Base-by-base conservation (phyloP, 2,888 invertebrate genomes). In the Acrobasis consociella region DNA sequence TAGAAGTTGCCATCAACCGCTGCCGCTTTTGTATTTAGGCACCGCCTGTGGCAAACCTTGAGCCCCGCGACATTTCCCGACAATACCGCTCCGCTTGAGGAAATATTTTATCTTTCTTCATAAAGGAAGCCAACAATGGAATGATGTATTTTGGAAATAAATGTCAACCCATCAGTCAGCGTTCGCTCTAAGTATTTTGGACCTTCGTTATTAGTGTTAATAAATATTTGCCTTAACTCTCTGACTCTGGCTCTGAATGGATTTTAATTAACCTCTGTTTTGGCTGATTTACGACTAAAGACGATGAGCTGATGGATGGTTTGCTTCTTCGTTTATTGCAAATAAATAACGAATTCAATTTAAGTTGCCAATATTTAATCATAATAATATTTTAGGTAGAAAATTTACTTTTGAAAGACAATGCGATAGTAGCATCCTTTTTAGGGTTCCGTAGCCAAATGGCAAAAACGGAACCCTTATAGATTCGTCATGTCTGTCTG, bases 21-120 rank as follows among this genome's bases (percentile, higher is more conserved):
- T 62, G 39, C 64, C 42, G 62, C 68, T 67, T 39, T 9, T 71
- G 10, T 1, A 62, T 64, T 60, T 59, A 5, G 5, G 66, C 72
- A 39, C 39, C 51, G 42, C 62, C 39, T 66, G 71, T 62, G 72
- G 73, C 65, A 63, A 71, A 70, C 69, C 73, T 69, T 66, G 72
- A 68, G 58, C 67, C 64, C 81, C 81, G 77, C 83, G 86, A 85
- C 86, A 85, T 86, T 87, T 85, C 71, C 79, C 78, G 69, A 85
- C 88, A 89, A 89, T 83, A 73, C 81, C 74, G 80, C 79, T 80
- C 77, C 77, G 85, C 76, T 85, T 77, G 74, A 82, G 86, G 83
- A 89, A 89, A 89, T 90, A 89, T 91, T 89, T 89, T 87, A 89
- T 89, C 86, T 87, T 89, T 85, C 87, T 88, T 89, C 87, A 89